Evolutionary conservation across 2,113 vertebrate species (phyloP).

Genomic region (Pelmatolapia mariae): DNA sequence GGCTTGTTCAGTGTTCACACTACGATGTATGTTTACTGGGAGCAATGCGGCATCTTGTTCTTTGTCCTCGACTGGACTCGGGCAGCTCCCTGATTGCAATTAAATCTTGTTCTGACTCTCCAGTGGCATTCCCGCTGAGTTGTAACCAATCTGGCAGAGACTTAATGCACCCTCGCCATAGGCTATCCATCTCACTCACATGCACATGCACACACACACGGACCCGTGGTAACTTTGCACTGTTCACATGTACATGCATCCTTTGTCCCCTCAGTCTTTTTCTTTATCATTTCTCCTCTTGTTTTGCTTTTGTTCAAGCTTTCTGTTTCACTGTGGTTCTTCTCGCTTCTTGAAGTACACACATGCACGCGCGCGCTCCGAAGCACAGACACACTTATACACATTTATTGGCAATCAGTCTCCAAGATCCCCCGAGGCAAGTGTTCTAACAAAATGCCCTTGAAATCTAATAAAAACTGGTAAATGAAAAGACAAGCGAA

Average conservation of each 20-base stretch:
- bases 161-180: conserved; percentile 54
- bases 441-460: conserved; percentile 36
- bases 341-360: background rate
- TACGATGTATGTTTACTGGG: conserved; percentile 37
- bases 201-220: background rate
- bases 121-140: conserved; percentile 58
- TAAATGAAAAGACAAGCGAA: conserved; percentile 54
- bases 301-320: background rate
- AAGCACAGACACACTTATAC: background rate
- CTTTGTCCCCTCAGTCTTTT: background rate
- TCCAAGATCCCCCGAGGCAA: conserved; percentile 20
- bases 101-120: conserved; percentile 59
- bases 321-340: background rate
- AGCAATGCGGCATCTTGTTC: background rate
- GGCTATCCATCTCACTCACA: conserved; percentile 63
- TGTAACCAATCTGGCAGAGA: conserved; percentile 62
- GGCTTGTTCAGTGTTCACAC: conserved; percentile 15
- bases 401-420: conserved; percentile 17
- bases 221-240: background rate
- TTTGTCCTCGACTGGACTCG: conserved; percentile 38
- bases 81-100: conserved; percentile 63
- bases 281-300: background rate
- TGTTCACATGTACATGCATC: background rate
- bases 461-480: conserved; percentile 56
- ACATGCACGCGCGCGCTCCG: background rate